phyloP scores from a whole-genome alignment of 1,140 invertebrate species.

The Drosophila nigrodunni region DNA sequence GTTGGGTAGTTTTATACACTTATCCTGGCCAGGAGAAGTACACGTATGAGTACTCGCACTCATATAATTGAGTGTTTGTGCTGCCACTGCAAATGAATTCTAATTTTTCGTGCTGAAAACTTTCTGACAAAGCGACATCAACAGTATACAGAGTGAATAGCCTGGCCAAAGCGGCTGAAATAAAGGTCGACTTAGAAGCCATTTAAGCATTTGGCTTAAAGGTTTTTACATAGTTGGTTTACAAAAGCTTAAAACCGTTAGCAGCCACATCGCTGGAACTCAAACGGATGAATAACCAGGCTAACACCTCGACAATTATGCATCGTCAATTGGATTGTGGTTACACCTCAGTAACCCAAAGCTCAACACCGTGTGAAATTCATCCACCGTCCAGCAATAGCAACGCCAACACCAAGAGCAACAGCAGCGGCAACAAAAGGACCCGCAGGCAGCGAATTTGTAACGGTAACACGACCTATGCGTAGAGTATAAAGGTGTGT shows the following conservation, averaged over 20 bases:
- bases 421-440: neutral
- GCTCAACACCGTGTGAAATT: conserved; percentile 5
- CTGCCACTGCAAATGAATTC: conserved; percentile 72
- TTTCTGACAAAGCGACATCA: conserved; percentile 54
- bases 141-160: conserved; percentile 16
- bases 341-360: conserved; percentile 26
- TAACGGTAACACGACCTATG: conserved; percentile 7
- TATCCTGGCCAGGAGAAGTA: conserved; percentile 9
- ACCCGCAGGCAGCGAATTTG: conserved; percentile 24
- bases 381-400: neutral
- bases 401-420: neutral
- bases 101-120: conserved; percentile 72
- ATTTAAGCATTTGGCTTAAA: conserved; percentile 12
- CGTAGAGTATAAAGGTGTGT: neutral
- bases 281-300: conserved; percentile 17
- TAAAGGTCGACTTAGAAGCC: conserved; percentile 7
- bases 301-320: conserved; percentile 50
- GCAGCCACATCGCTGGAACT: neutral
- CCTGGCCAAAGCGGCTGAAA: neutral
- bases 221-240: neutral
- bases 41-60: conserved; percentile 19
- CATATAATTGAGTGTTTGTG: conserved; percentile 51
- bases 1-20: conserved; percentile 51
- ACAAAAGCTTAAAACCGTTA: neutral
- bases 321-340: conserved; percentile 49